phyloP scores from a whole-genome alignment of 2,888 invertebrate genomes.

The Spodoptera exigua region DNA sequence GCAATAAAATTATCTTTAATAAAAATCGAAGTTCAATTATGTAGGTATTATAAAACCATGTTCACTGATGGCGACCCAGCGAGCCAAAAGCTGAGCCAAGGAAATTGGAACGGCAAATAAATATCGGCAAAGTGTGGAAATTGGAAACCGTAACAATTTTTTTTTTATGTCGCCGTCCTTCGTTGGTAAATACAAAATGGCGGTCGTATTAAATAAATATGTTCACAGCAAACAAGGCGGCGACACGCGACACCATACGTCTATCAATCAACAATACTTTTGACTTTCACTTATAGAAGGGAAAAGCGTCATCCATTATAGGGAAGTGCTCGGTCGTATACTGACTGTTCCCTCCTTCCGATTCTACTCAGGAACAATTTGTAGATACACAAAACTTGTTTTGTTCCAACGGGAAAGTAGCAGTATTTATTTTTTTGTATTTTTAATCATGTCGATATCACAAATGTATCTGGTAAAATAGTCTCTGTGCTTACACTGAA shows the following conservation, averaged over 20 bases:
- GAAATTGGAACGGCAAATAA: slow-evolving; percentile 56
- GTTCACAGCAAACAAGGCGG: slow-evolving; percentile 56
- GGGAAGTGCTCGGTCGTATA: slow-evolving; percentile 20
- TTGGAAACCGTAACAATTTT: slow-evolving; percentile 45
- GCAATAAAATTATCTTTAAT: slow-evolving; percentile 37
- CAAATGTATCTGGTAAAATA: not conserved
- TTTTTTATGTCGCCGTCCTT: slow-evolving; percentile 31
- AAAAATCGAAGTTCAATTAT: slow-evolving; percentile 50
- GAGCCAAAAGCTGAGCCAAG: slow-evolving; percentile 45
- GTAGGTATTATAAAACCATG: slow-evolving; percentile 44
- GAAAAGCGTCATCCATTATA: slow-evolving; percentile 42
- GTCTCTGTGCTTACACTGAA: too few relatives aligned
- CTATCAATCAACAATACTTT: slow-evolving; percentile 64
- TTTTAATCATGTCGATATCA: slow-evolving; percentile 8
- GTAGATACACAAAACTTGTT: slow-evolving; percentile 20
- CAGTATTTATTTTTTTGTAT: slow-evolving; percentile 12
- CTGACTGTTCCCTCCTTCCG: slow-evolving; percentile 4
- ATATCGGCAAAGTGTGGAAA: slow-evolving; percentile 53
- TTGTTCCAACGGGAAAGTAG: not conserved
- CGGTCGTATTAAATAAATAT: slow-evolving; percentile 63
- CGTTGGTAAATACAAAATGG: slow-evolving; percentile 47
- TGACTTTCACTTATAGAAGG: slow-evolving; percentile 41
- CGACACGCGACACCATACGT: slow-evolving; percentile 59
- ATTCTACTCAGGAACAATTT: slow-evolving; percentile 24
- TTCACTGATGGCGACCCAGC: slow-evolving; percentile 25